phyloP scores from a whole-genome alignment of 2,888 invertebrate species.

The Deladenus siricidicola region DNA sequence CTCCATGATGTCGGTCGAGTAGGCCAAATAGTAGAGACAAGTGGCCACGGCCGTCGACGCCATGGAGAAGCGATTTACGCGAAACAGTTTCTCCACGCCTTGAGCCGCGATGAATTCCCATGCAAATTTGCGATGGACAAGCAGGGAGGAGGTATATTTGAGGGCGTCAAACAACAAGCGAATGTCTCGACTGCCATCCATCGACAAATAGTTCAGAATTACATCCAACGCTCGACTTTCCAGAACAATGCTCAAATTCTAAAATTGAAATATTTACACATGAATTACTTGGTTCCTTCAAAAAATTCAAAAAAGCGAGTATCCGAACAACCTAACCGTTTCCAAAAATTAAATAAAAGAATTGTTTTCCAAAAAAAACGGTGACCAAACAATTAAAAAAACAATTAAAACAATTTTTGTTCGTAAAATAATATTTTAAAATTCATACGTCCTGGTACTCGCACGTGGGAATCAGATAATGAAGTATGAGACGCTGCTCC shows the following conservation, averaged over 20 bases:
- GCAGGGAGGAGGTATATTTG: slow-evolving; percentile 78
- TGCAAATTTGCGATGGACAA: slow-evolving; percentile 96
- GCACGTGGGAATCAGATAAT: slow-evolving; percentile 90
- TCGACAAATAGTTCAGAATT: slow-evolving; percentile 80
- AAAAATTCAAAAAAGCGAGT: no score
- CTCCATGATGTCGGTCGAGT: slow-evolving; percentile 77
- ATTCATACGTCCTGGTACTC: slow-evolving; percentile 72
- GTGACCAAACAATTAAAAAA: no score
- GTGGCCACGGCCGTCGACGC: slow-evolving; percentile 93
- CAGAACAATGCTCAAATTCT: slow-evolving; percentile 83
- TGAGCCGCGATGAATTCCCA: slow-evolving; percentile 84
- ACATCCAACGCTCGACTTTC: slow-evolving; percentile 77
- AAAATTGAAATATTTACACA: slow-evolving; percentile 40
- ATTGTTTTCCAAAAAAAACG: no score
- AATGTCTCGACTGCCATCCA: slow-evolving; percentile 75
- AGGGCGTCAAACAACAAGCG: slow-evolving; percentile 89
- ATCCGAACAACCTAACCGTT: no score
- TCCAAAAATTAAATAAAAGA: no score
- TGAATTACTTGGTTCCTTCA: no score
- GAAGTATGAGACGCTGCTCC: slow-evolving; percentile 80
- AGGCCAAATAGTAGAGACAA: slow-evolving; percentile 84
- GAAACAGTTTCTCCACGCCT: slow-evolving; percentile 75
- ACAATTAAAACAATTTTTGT: neutral
- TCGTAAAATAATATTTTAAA: no score
- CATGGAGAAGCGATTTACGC: slow-evolving; percentile 66